phyloP scores from a whole-genome alignment of 2,888 invertebrate species.

The Drosophila imparisetae region DNA sequence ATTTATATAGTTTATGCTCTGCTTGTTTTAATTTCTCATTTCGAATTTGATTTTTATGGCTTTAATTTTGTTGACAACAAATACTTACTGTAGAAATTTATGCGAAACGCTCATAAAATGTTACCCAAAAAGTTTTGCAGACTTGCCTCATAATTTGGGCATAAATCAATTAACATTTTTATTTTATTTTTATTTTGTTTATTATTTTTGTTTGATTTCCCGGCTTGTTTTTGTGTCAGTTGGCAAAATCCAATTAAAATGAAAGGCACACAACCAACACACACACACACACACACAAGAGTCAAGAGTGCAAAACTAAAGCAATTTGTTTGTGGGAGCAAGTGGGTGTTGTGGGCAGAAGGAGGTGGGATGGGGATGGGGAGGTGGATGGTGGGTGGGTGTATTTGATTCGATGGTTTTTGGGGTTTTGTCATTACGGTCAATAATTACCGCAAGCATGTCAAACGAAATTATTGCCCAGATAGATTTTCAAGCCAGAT shows the following conservation, averaged over 20 bases:
- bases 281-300: constrained; percentile 12
- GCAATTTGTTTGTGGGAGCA: constrained; percentile 65
- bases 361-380: background rate
- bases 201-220: constrained; percentile 47
- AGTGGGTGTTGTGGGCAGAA: background rate
- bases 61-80: constrained; percentile 56
- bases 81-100: constrained; percentile 34
- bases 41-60: constrained; percentile 49
- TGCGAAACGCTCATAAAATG: constrained; percentile 35
- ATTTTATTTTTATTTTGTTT: constrained; percentile 12
- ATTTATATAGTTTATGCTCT: constrained; percentile 46
- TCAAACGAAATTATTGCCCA: constrained; percentile 82
- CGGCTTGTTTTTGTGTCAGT: constrained; percentile 33
- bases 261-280: constrained; percentile 24
- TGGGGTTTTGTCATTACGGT: constrained; percentile 83
- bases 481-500: constrained; percentile 67
- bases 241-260: constrained; percentile 72
- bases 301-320: constrained; percentile 69
- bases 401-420: constrained; percentile 48
- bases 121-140: constrained; percentile 33
- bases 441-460: constrained; percentile 84
- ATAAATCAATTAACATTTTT: constrained; percentile 52
- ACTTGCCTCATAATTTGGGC: constrained; percentile 26
- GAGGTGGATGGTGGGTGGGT: background rate
- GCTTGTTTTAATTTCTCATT: constrained; percentile 51